phyloP scores from a whole-genome alignment of 2,888 invertebrate species.

The Mimumesa dahlbomi region DNA sequence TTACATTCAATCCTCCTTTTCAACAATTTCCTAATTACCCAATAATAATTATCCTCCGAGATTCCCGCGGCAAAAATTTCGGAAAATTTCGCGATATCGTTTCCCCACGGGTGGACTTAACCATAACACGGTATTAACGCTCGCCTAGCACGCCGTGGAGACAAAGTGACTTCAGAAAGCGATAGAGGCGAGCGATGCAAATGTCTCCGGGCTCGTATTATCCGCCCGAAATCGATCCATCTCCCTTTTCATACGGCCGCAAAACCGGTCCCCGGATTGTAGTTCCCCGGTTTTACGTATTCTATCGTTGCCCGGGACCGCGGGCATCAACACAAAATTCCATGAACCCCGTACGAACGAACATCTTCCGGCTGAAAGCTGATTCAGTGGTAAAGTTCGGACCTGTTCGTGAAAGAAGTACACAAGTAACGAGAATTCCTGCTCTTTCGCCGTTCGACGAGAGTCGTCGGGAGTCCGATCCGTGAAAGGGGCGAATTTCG shows the following conservation, averaged over 20 bases:
- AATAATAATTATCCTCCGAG: too few species aligned
- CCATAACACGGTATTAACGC: neutral
- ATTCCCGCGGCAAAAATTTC: too few species aligned
- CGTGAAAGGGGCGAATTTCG: slow-evolving; percentile 47
- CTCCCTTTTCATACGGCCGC: slow-evolving; percentile 21
- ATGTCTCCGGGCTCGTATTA: slow-evolving; percentile 18
- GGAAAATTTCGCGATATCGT: too few species aligned
- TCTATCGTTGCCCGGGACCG: slow-evolving; percentile 21
- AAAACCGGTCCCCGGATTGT: neutral
- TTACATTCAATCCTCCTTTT: too few species aligned
- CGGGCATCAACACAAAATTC: slow-evolving; percentile 38
- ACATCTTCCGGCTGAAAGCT: slow-evolving; percentile 51
- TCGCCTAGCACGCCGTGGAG: slow-evolving; percentile 18
- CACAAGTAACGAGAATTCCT: slow-evolving; percentile 50
- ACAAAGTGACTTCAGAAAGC: slow-evolving; percentile 25
- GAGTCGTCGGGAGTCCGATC: slow-evolving; percentile 50
- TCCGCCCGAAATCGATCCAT: slow-evolving; percentile 26
- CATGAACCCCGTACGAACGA: slow-evolving; percentile 47
- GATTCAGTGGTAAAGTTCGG: slow-evolving; percentile 59
- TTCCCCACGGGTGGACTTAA: too few species aligned
- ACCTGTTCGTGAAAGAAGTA: slow-evolving; percentile 52
- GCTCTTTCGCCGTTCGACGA: slow-evolving; percentile 18
- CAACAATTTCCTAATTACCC: too few species aligned
- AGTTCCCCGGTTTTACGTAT: slow-evolving; percentile 43
- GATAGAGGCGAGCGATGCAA: slow-evolving; percentile 37